These are phyloP conservation scores for Ormyrus nitidulus DNA, from an alignment of 2,888 invertebrate genomes.

Conservation along the genomic window DNA sequence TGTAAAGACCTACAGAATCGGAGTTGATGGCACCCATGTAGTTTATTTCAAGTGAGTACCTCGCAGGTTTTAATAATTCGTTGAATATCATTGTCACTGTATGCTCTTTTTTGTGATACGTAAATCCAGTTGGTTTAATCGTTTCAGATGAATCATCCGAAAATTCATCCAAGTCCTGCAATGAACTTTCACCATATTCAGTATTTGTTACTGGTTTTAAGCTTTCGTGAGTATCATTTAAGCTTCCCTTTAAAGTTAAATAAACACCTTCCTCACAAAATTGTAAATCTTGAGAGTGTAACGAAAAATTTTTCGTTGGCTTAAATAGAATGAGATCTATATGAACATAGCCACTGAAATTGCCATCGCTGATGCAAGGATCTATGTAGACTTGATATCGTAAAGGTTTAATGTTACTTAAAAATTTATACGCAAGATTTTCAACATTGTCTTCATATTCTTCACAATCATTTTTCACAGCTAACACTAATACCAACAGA, in stretches of 20 bases:
- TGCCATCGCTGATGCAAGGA: conserved; percentile 51
- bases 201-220: conserved; percentile 37
- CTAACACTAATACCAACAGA: conserved; percentile 14
- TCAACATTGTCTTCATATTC: conserved; percentile 14
- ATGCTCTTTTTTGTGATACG: conserved; percentile 45
- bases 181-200: conserved; percentile 46
- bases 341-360: conserved; percentile 53
- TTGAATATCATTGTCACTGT: conserved; percentile 56
- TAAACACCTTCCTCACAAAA: conserved; percentile 56
- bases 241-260: conserved; percentile 59
- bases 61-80: conserved; percentile 65
- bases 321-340: conserved; percentile 49
- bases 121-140: conserved; percentile 30
- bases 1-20: conserved; percentile 82
- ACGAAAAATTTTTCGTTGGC: conserved; percentile 48
- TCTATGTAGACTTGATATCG: conserved; percentile 54
- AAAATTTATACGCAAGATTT: conserved; percentile 13
- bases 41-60: conserved; percentile 78
- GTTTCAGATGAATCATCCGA: conserved; percentile 43
- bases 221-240: conserved; percentile 55
- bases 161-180: conserved; percentile 47
- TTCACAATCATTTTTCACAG: conserved; percentile 30
- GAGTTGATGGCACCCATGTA: conserved; percentile 79
- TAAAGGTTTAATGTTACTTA: conserved; percentile 31
- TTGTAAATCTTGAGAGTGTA: conserved; percentile 43